A percentile compares a stretch with the other conserved stretches of the same genome.
Evolutionary conservation across 2,113 vertebrate genomes (phyloP).

Genomic region (Etia nguti): DNA sequence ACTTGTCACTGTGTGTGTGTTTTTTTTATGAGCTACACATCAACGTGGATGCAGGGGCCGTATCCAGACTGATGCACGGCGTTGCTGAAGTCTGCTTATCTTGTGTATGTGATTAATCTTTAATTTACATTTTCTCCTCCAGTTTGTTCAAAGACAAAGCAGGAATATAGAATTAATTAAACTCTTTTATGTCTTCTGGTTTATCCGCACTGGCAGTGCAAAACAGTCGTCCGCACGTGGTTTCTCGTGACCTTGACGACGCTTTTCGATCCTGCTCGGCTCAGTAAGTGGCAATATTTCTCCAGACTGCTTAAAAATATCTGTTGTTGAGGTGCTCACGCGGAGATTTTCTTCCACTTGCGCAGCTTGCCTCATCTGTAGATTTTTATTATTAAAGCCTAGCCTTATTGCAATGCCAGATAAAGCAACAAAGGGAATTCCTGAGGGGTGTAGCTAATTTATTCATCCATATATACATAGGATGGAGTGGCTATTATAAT

Average conservation of each 20-base stretch:
- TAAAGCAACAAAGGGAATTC: slow-evolving; percentile 8
- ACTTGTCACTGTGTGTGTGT: neutral
- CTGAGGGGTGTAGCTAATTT: slow-evolving; percentile 1
- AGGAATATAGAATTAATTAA: slow-evolving; percentile 7
- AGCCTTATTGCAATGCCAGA: slow-evolving; percentile 4
- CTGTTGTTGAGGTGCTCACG: neutral
- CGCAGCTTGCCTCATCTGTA: neutral
- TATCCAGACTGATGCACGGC: neutral
- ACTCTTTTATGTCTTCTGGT: slow-evolving; percentile 13
- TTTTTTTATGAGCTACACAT: neutral
- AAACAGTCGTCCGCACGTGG: neutral
- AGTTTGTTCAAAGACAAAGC: slow-evolving; percentile 21
- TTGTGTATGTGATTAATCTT: neutral
- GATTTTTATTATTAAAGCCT: neutral
- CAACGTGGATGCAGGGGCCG: neutral
- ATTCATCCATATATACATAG: neutral
- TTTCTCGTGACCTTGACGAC: slow-evolving; percentile 25
- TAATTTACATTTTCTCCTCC: slow-evolving; percentile 1
- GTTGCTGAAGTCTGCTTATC: slow-evolving; percentile 1
- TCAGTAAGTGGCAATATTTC: neutral
- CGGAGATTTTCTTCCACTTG: neutral
- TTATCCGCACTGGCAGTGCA: slow-evolving; percentile 9
- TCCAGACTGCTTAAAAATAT: neutral
- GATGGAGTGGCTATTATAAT: neutral
- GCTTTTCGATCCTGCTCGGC: neutral